Base-by-base conservation (phyloP, 2,797 vertebrate genomes). In the Chelon auratus region DNA sequence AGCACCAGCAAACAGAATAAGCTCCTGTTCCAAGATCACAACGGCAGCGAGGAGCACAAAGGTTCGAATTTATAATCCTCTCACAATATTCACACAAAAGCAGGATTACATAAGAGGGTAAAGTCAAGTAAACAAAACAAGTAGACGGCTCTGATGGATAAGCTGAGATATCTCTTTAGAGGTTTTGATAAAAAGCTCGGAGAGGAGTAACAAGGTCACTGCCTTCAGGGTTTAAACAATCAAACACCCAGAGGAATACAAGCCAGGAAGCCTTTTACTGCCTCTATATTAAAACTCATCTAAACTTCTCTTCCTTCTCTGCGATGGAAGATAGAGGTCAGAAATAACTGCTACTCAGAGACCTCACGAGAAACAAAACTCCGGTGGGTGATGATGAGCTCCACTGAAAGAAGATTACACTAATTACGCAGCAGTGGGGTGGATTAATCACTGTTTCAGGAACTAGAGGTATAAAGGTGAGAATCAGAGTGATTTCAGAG, bases 371-470 rank as follows among this genome's bases (percentile, higher is more conserved):
- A 80, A 67, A 72, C 15, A 2, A 58, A 69, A 37, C 36, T 11
- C 53, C 43, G 42, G 12, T 62, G 40, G 55, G 61, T 47, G 83
- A 78, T 77, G 71, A 87, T 62, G 59, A 66, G 62, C 69, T 57
- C 60, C 40, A 7, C 26, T 74, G 65, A 65, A 68, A 67, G 72
- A 50, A 78, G 69, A 81, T 83, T 68, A 71, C 6, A 52, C 56
- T 80, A 80, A 87, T 75, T 80, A 63, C 6, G 30, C 20, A 14
- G 56, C 67, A 52, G 72, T 14, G 61, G 50, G 59, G 52, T 18
- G 63, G 59, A 78, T 83, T 82, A 80, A 71, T 81, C 75, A 75
- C 71, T 20, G 66, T 55, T 76, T 69, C 48, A 51, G 63, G 77
- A 63, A 62, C 56, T 12, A 4, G 18, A 59, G 62, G 71, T 72